Evolutionary conservation across 2,888 invertebrate species (phyloP).

Genomic region (Antheraea yamamai): DNA sequence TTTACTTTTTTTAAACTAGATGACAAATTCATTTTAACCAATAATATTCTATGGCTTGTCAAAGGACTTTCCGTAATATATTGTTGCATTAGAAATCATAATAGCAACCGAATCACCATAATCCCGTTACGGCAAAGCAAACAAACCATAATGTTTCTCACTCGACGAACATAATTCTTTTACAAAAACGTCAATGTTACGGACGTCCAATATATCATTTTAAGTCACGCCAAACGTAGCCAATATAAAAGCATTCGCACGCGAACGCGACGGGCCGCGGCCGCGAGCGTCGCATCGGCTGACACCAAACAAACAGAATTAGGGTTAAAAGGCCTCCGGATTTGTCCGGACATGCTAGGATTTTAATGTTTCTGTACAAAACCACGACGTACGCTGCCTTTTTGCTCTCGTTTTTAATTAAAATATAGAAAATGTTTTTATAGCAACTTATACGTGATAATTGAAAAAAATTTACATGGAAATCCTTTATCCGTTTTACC

Average conservation of each 20-base stretch:
- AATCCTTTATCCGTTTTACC: too few relatives aligned
- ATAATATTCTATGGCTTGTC: not conserved
- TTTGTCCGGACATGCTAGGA: conserved; percentile 14
- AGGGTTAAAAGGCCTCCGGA: conserved; percentile 13
- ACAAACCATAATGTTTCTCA: conserved; percentile 63
- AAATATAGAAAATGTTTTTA: not conserved
- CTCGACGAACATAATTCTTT: conserved; percentile 65
- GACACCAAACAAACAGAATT: conserved; percentile 61
- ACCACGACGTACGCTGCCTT: not conserved
- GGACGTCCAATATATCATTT: conserved; percentile 79
- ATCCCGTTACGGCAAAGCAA: conserved; percentile 52
- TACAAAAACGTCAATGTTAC: conserved; percentile 72
- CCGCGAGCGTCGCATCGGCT: conserved; percentile 39
- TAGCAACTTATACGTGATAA: too few relatives aligned
- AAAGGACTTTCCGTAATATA: not conserved
- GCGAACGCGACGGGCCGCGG: conserved; percentile 69
- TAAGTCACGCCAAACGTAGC: conserved; percentile 77
- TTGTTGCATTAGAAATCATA: not conserved
- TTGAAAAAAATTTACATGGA: too few relatives aligned
- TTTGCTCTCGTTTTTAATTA: not conserved
- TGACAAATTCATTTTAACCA: too few relatives aligned
- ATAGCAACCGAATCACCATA: conserved; percentile 24
- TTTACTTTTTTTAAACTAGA: too few relatives aligned
- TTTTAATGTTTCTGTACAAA: conserved; percentile 12
- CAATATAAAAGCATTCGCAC: conserved; percentile 79